phyloP scores from a whole-genome alignment of 2,113 vertebrate species.

The Urocitellus parryii region DNA sequence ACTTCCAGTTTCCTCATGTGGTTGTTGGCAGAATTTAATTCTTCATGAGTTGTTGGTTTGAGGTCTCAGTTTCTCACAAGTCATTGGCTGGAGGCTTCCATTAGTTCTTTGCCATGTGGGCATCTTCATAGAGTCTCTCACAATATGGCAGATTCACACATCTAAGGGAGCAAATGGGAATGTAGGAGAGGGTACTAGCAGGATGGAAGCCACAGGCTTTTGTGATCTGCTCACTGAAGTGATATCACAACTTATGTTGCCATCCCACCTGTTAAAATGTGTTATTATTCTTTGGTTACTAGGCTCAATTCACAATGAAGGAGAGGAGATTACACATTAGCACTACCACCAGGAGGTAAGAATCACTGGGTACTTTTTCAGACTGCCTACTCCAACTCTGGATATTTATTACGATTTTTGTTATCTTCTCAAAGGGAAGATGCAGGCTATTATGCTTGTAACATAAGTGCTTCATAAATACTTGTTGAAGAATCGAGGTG shows the following conservation, averaged over 20 bases:
- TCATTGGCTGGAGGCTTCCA: neutral
- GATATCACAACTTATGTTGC: neutral
- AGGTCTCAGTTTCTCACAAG: neutral
- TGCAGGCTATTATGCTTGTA: neutral
- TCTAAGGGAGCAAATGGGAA: neutral
- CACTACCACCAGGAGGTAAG: neutral
- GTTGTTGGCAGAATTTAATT: conserved; percentile 16
- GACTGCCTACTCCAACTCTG: neutral
- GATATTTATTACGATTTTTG: neutral
- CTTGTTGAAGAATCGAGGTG: conserved; percentile 30
- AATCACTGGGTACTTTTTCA: neutral
- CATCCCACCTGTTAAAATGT: neutral
- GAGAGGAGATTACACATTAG: neutral
- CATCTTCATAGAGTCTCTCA: neutral
- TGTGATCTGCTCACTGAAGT: neutral
- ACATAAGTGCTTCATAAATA: conserved; percentile 50
- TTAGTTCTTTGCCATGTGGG: neutral
- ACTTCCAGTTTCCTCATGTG: neutral
- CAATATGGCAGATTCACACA: neutral
- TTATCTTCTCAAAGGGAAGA: conserved; percentile 14
- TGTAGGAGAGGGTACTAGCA: neutral
- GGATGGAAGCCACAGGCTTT: neutral
- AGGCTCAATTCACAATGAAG: neutral
- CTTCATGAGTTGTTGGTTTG: neutral
- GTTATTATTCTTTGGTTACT: neutral